A percentile compares a stretch with the other conserved stretches of the same genome.
These are phyloP conservation scores for Channa maculata DNA, from an alignment of 2,113 vertebrate genomes.

Conservation along the genomic window DNA sequence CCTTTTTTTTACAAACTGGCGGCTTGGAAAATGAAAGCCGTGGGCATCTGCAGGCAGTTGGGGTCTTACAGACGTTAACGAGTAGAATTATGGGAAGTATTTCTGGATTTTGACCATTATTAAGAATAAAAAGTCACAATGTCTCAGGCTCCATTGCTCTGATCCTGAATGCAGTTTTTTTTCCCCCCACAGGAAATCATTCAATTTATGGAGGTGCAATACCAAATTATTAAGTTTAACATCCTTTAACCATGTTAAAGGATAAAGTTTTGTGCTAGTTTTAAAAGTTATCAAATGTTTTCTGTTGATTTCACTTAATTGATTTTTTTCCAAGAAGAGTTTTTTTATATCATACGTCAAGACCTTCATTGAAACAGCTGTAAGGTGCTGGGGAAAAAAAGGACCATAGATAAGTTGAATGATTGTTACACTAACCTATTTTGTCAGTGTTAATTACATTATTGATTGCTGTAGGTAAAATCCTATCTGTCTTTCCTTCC, in stretches of 20 bases:
- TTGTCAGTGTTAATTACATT: conserved; percentile 31
- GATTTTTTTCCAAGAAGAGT: no score
- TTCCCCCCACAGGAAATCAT: not conserved
- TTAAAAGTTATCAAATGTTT: not conserved
- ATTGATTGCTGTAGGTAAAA: conserved; percentile 31
- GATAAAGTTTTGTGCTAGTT: not conserved
- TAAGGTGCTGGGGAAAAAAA: not conserved
- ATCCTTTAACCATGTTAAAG: no score
- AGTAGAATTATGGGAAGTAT: not conserved
- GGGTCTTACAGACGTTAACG: no score
- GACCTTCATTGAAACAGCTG: not conserved
- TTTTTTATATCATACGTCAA: no score
- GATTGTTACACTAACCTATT: conserved; percentile 15
- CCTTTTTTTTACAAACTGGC: not conserved
- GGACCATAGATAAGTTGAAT: not conserved
- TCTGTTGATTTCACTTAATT: not conserved
- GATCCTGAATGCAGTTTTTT: no score
- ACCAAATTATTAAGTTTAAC: not conserved
- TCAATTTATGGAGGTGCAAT: not conserved
- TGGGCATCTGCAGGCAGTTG: not conserved
- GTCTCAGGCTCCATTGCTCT: not conserved
- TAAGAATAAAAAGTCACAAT: not conserved
- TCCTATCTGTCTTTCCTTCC: conserved; percentile 9
- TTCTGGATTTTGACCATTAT: no score
- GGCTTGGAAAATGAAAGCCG: not conserved